phyloP scores from a whole-genome alignment of 2,113 vertebrate species.

The Columba livia region DNA sequence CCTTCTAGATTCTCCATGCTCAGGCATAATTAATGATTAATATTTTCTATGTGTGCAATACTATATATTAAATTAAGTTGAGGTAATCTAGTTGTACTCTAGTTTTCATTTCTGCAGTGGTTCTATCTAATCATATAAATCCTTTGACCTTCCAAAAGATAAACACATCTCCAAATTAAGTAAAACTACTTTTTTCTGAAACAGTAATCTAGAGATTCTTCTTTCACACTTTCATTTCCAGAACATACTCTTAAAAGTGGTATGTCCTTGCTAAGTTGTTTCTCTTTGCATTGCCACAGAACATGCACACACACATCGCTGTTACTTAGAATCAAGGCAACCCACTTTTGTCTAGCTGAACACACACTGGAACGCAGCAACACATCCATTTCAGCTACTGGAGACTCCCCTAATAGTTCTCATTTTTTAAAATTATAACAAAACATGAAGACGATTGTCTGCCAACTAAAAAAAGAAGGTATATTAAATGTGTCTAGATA shows the following conservation, averaged over 20 bases:
- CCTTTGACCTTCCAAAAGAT: neutral
- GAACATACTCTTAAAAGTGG: neutral
- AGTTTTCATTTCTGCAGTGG: neutral
- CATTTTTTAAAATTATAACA: neutral
- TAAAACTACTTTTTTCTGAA: neutral
- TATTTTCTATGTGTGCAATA: neutral
- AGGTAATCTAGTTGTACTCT: neutral
- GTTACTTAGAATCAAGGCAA: neutral
- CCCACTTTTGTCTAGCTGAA: neutral
- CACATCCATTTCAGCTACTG: neutral
- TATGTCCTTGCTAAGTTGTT: neutral
- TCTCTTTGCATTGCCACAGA: neutral
- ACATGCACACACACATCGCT: fast-evolving
- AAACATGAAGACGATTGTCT: neutral
- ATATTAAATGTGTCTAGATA: neutral
- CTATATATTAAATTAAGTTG: neutral
- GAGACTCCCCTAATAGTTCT: neutral
- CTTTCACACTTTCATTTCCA: neutral
- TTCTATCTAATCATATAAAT: neutral
- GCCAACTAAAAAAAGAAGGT: neutral
- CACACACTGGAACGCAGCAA: neutral
- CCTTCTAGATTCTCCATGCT: neutral
- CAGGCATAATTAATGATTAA: neutral
- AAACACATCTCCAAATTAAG: neutral
- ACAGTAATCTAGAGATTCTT: neutral